phyloP scores from a whole-genome alignment of 2,797 vertebrate species.

The Neoniphon sammara region DNA sequence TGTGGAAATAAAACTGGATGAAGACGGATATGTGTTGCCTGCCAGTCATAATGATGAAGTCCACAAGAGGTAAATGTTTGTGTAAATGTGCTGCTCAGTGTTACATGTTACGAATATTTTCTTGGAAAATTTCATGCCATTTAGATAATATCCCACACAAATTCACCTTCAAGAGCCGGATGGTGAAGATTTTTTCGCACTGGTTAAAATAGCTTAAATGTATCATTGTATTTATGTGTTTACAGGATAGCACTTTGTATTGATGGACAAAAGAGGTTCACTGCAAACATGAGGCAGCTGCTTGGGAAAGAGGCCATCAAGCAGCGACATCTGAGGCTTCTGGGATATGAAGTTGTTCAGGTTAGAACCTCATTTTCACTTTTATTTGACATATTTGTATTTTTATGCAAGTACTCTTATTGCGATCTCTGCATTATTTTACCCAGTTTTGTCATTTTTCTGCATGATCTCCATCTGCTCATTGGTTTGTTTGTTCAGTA shows the following conservation, averaged over 20 bases:
- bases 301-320: slow-evolving; percentile 92
- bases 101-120: background rate
- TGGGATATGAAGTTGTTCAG: slow-evolving; percentile 94
- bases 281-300: slow-evolving; percentile 81
- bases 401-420: background rate
- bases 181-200: too few species aligned
- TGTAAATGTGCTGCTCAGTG: background rate
- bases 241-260: slow-evolving; percentile 91
- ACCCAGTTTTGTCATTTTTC: too few species aligned
- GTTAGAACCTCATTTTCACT: slow-evolving; percentile 69
- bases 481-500: background rate
- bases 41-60: slow-evolving; percentile 81
- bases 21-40: slow-evolving; percentile 89
- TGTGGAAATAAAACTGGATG: slow-evolving; percentile 93
- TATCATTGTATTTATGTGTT: slow-evolving; percentile 17
- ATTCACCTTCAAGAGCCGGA: background rate
- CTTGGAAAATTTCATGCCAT: too few species aligned
- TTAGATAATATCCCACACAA: too few species aligned
- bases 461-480: slow-evolving; percentile 1
- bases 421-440: background rate
- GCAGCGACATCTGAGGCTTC: slow-evolving; percentile 89
- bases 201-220: background rate
- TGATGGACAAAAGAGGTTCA: slow-evolving; percentile 89
- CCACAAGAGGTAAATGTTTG: slow-evolving; percentile 82
- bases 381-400: background rate